Base-by-base conservation (phyloP, 1,140 invertebrate genomes). In the Ladona fulva region DNA sequence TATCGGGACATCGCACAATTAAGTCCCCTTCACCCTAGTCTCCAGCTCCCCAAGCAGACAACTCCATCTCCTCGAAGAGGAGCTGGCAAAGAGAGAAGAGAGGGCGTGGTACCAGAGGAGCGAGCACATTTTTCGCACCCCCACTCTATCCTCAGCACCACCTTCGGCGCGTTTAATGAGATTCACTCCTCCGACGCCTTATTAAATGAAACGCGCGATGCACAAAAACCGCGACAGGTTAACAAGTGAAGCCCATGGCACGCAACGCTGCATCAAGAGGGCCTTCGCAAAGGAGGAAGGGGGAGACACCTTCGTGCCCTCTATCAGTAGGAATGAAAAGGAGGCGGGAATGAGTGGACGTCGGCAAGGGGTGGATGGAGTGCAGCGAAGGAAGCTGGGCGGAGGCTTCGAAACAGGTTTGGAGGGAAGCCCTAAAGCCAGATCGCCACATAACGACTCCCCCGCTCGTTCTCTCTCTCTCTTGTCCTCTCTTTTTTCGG, bases 291-390 rank as follows among this genome's bases (percentile, higher is more conserved):
- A 52, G 44, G 44, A 66, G 52, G 1, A 8, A 8, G 29, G 29
- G 29, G 29, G 29, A 37, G 29, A 37, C 29, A 37, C 52, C n/a
- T 22, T 12, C 12, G n/a, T 66, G 52, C 52, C 52, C 52, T 66
- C 52, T 66, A 16, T 66, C 52, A 22, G 52, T 66, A 66, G 52
- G 52, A 66, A 66, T 66, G 52, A 66, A 66, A 66, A 66, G 52
- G 52, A 66, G 52, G 52, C 52, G 52, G 52, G 52, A 16, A 22
- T 16, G 52, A 66, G n/a, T 3, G 52, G 52, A 66, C n/a, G 52
- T 16, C 14, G 52, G 52, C 10, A 19, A 19, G 19, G 44, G 19
- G 44, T 52, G 44, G 44, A 52, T 52, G 44, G 44, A 52, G 44
- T 66, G 52, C 52, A 66, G 52, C 52, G 52, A 22, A 66, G 52